Evolutionary conservation across 2,888 invertebrate species (phyloP), one percentile per base, ranked within the genome.

Genomic region (Leptarthrus brevirostris): DNA sequence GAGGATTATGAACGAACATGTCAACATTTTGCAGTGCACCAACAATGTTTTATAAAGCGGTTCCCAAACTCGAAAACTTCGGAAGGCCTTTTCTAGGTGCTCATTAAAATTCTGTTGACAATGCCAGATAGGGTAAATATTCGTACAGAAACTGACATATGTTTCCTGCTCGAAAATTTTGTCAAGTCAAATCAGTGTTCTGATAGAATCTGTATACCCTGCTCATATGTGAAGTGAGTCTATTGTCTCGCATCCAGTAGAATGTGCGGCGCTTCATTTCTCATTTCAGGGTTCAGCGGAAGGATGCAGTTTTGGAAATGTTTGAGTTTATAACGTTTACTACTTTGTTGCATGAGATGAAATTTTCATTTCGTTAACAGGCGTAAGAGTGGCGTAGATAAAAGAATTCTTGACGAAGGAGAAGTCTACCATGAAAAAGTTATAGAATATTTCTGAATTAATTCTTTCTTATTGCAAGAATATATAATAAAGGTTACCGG

Each of bases 91-190:
- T n/a, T 30, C 56, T 26, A 24, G 61, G 18, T 30, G n/a, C 61
- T 61, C 61, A 61, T 61, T 61, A 61, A 61, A 61, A 61, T 61
- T 61, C 61, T 61, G 61, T 40, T 61, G 61, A 40, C 61, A 61
- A 40, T 40, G 34, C 61, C 22, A 61, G 34, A 61, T 36, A 20
- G 61, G 61, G 61, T 61, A 61, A 61, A 61, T 61, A 61, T 61
- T 61, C 61, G 40, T 40, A 40, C 18, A 34, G 61, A 36, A 40
- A 20, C 61, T 61, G 40, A 61, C 61, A 61, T 61, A 61, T 61
- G 61, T 61, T 61, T 61, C 61, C 61, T 61, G 61, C 40, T 20
- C 36, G 61, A 18, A 61, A 61, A 61, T 61, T 61, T 61, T 61
- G 61, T 61, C 61, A 61, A 61, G 61, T 61, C 61, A 61, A 61